phyloP scores from a whole-genome alignment of 2,797 vertebrate genomes.

The Xenopus petersii region DNA sequence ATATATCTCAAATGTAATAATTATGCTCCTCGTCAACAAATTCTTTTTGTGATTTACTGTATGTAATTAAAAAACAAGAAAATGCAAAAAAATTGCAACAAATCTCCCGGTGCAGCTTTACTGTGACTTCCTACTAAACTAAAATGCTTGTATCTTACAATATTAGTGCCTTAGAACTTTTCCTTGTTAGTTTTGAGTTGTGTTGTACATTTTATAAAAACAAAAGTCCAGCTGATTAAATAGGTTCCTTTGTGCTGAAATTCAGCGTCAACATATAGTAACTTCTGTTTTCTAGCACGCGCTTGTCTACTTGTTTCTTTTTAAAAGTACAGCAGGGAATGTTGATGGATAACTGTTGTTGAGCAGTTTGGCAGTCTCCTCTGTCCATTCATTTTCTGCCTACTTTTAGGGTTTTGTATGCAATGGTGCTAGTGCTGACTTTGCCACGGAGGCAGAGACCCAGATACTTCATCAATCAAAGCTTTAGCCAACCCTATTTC shows the following conservation, averaged over 20 bases:
- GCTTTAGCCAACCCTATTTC: conserved; percentile 24
- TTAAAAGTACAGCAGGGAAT: conserved; percentile 9
- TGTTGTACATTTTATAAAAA: neutral
- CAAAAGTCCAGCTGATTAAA: neutral
- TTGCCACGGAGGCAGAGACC: conserved; percentile 7
- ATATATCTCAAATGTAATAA: too few species aligned
- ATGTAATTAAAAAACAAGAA: too few species aligned
- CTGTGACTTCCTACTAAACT: too few species aligned
- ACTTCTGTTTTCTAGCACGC: conserved; percentile 8
- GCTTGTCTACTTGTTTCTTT: conserved; percentile 17
- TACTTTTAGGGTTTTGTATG: conserved; percentile 36
- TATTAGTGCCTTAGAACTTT: neutral
- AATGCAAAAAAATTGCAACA: too few species aligned
- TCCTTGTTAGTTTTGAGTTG: neutral
- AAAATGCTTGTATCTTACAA: neutral
- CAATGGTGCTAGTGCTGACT: conserved; percentile 17
- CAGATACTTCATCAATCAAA: conserved; percentile 42
- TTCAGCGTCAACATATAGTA: neutral
- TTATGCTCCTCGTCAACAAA: too few species aligned
- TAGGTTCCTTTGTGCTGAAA: neutral
- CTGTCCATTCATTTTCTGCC: conserved; percentile 34
- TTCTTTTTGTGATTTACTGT: too few species aligned
- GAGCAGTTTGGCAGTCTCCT: conserved; percentile 27
- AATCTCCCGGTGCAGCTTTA: too few species aligned
- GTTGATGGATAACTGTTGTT: conserved; percentile 42